Base-by-base conservation (phyloP, 2,888 invertebrate species). In the Mythimna lalbum region DNA sequence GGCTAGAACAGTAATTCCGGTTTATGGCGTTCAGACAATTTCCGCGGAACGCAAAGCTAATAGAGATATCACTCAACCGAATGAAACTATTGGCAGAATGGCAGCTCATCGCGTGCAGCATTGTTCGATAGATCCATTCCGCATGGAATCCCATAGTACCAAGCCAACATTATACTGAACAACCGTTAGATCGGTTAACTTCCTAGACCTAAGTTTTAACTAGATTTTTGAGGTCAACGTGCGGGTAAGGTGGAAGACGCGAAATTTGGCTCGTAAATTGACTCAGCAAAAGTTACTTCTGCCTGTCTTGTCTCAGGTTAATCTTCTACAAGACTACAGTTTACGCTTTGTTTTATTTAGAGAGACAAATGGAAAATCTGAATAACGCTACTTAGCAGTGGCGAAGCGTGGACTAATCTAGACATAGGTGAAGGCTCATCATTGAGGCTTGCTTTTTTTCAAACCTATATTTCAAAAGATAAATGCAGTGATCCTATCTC, bases 191-290 rank as follows among this genome's bases (percentile, higher is more conserved):
- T 86, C 63, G 78, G 82, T 85, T 87, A 89, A 88, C 87, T 88
- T 87, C 70, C 73, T n/a, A 60, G 21, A 73, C 74, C 83, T 86
- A 92, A 92, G 90, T 93, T 93, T 91, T 93, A 93, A 93, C 91
- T 91, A 93, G 93, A 90, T 93, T 93, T 93, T 92, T 92, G 90
- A 89, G 89, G 90, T 81, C 76, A 82, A 78, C 87, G 87, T 85
- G 87, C 87, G 90, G 88, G 84, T 72, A 77, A 64, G 76, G 68
- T 39, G 80, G 78, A 81, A 84, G 85, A 82, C 86, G 82, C 81
- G 86, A 88, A 90, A 88, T 90, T 89, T 82, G 80, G 83, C 82
- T 85, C 87, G 87, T 88, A 91, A 93, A 93, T 93, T 92, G 89
- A 92, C 92, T 93, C 91, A 90, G 83, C 72, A 80, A 80, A 92